Percentiles rank a stretch among this genome's conserved stretches.
Conservation (phyloP, 1,140 invertebrate species). For the Sinella curviseta region DNA sequence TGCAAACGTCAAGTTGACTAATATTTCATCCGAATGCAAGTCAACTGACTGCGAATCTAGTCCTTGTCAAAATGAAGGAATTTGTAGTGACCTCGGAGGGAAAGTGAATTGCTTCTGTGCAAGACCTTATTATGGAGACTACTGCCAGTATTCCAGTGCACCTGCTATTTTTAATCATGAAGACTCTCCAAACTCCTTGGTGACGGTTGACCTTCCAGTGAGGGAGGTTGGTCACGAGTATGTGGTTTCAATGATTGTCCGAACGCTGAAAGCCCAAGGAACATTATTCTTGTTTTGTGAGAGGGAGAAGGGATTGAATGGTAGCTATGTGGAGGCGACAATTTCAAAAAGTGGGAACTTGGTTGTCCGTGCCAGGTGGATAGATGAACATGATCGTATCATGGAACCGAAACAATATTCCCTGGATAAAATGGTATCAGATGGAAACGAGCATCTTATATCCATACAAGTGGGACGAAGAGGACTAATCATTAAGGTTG, state of each 20-base stretch:
- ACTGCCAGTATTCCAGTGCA: slow-evolving; percentile 82
- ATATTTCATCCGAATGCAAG: slow-evolving; percentile 70
- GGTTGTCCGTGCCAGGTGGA: slow-evolving; percentile 39
- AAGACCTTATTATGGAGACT: slow-evolving; percentile 79
- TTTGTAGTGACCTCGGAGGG: slow-evolving; percentile 85
- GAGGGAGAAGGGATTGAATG: slow-evolving; percentile 30
- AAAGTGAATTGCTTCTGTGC: slow-evolving; percentile 82
- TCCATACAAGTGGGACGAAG: slow-evolving; percentile 53
- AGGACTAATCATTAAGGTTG: slow-evolving; percentile 75
- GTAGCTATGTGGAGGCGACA: slow-evolving; percentile 38
- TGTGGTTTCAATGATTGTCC: slow-evolving; percentile 89
- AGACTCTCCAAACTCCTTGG: slow-evolving; percentile 70
- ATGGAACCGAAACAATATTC: slow-evolving; percentile 75
- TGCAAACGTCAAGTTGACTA: slow-evolving; percentile 57
- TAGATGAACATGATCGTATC: slow-evolving; percentile 57
- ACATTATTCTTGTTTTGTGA: slow-evolving; percentile 83
- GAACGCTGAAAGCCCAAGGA: slow-evolving; percentile 77
- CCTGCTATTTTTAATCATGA: slow-evolving; percentile 89
- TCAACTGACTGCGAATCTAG: slow-evolving; percentile 70
- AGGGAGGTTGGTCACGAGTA: slow-evolving; percentile 71
- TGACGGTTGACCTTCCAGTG: slow-evolving; percentile 69
- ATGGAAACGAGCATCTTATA: slow-evolving; percentile 83
- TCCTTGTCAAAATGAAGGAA: slow-evolving; percentile 81
- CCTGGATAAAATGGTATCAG: slow-evolving; percentile 75
- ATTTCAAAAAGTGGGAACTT: slow-evolving; percentile 44